A percentile compares a stretch with the other conserved stretches of the same genome.
phyloP scores from a whole-genome alignment of 1,140 invertebrate species.

The Drosophila paulistorum region DNA sequence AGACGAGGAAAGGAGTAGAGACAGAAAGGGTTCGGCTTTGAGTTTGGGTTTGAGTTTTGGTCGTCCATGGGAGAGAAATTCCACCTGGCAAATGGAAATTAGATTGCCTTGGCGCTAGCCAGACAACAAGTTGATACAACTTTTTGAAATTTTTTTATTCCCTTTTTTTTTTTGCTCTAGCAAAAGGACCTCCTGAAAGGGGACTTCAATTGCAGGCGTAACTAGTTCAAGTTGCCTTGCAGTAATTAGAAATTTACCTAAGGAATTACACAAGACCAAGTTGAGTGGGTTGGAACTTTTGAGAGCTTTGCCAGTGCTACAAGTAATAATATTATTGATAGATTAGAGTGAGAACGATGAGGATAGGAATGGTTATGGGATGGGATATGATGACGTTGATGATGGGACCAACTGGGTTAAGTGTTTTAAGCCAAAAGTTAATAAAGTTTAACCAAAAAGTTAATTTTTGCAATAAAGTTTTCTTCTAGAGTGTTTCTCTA shows the following conservation, averaged over 20 bases:
- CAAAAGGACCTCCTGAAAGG: slow-evolving; percentile 26
- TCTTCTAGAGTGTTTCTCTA: too few relatives aligned
- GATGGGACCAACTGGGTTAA: slow-evolving; percentile 44
- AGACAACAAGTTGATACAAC: slow-evolving; percentile 73
- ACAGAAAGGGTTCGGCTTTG: background rate
- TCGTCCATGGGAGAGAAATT: background rate
- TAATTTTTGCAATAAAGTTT: slow-evolving; percentile 38
- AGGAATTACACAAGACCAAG: slow-evolving; percentile 64
- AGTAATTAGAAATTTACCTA: slow-evolving; percentile 79
- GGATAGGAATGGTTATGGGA: slow-evolving; percentile 15
- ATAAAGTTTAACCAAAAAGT: slow-evolving; percentile 47
- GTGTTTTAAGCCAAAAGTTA: slow-evolving; percentile 42
- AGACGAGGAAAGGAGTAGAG: slow-evolving; percentile 37
- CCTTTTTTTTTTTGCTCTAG: slow-evolving; percentile 10
- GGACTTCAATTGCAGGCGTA: slow-evolving; percentile 62
- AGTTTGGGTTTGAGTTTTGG: background rate
- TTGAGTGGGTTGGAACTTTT: slow-evolving; percentile 48
- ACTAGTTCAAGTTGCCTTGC: slow-evolving; percentile 72
- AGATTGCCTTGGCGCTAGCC: slow-evolving; percentile 62
- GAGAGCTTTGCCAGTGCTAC: slow-evolving; percentile 38
- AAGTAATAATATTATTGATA: slow-evolving; percentile 77
- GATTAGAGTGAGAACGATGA: slow-evolving; percentile 60
- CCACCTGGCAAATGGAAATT: slow-evolving; percentile 66
- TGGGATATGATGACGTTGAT: background rate
- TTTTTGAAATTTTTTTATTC: slow-evolving; percentile 26